A percentile compares a stretch with the other conserved stretches of the same genome.
phyloP scores from a whole-genome alignment of 2,888 invertebrate genomes.

The Agrochola macilenta region DNA sequence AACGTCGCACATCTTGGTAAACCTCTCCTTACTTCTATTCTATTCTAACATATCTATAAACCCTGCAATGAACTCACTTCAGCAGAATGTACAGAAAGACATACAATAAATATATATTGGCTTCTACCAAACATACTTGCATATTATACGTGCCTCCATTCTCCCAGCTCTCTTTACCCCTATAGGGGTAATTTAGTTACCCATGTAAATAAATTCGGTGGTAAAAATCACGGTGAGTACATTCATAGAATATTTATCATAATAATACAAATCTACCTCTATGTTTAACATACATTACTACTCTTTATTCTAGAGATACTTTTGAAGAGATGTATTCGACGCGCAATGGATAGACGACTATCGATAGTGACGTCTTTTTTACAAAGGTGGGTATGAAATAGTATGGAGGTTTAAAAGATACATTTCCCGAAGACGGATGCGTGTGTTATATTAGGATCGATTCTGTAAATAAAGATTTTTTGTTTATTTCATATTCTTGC shows the following conservation, averaged over 20 bases:
- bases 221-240: slow-evolving; percentile 75
- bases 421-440: slow-evolving; percentile 66
- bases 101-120: slow-evolving; percentile 63
- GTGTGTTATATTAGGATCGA: slow-evolving; percentile 67
- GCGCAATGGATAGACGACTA: slow-evolving; percentile 5
- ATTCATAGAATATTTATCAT: slow-evolving; percentile 67
- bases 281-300: slow-evolving; percentile 47
- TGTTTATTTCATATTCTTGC: slow-evolving; percentile 60
- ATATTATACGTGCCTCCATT: slow-evolving; percentile 56
- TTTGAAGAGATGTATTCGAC: neutral
- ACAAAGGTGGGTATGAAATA: slow-evolving; percentile 27
- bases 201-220: slow-evolving; percentile 77
- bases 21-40: slow-evolving; percentile 17
- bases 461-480: slow-evolving; percentile 69
- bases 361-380: neutral
- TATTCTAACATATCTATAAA: slow-evolving; percentile 51
- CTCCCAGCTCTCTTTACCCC: slow-evolving; percentile 66
- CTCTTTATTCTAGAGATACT: neutral
- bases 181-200: slow-evolving; percentile 78
- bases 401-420: slow-evolving; percentile 63
- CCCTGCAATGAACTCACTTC: slow-evolving; percentile 40
- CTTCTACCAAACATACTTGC: slow-evolving; percentile 66
- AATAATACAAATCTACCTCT: slow-evolving; percentile 39
- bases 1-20: slow-evolving; percentile 20
- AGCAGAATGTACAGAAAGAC: slow-evolving; percentile 40